Evolutionary conservation across 2,888 invertebrate genomes (phyloP).

Genomic region (Germaria angustata): DNA sequence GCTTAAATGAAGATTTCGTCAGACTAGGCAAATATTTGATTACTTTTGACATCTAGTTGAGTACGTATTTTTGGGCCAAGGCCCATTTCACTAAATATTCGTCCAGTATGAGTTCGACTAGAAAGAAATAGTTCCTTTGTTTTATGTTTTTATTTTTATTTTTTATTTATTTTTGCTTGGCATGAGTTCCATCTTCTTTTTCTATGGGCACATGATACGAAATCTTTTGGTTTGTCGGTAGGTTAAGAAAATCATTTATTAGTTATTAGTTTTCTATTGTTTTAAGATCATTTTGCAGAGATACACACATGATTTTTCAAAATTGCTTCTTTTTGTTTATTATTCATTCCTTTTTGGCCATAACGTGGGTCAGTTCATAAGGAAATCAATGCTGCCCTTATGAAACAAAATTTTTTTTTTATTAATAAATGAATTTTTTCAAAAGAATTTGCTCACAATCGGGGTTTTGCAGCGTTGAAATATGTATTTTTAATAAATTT

Average conservation of each 20-base stretch:
- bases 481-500: no score
- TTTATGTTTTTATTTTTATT: not conserved
- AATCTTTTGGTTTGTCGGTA: conserved; percentile 5
- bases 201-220: not conserved
- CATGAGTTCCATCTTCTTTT: conserved; percentile 29
- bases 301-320: conserved; percentile 19
- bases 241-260: conserved; percentile 46
- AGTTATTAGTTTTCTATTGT: conserved; percentile 48
- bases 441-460: no score
- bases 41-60: no score
- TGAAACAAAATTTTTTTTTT: no score
- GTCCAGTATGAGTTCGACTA: no score
- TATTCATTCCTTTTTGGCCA: not conserved
- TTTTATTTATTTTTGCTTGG: conserved; percentile 31
- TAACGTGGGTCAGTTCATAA: not conserved
- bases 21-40: conserved; percentile 34
- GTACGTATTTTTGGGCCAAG: no score
- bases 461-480: no score
- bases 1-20: conserved; percentile 3
- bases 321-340: not conserved
- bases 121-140: not conserved
- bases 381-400: no score
- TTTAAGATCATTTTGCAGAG: conserved; percentile 23
- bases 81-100: no score
- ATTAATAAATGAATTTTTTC: no score